Percentiles rank a stretch among this genome's conserved stretches.
These are phyloP conservation scores for Heliconius hortense DNA, from an alignment of 2,888 invertebrate species.

Conservation along the genomic window DNA sequence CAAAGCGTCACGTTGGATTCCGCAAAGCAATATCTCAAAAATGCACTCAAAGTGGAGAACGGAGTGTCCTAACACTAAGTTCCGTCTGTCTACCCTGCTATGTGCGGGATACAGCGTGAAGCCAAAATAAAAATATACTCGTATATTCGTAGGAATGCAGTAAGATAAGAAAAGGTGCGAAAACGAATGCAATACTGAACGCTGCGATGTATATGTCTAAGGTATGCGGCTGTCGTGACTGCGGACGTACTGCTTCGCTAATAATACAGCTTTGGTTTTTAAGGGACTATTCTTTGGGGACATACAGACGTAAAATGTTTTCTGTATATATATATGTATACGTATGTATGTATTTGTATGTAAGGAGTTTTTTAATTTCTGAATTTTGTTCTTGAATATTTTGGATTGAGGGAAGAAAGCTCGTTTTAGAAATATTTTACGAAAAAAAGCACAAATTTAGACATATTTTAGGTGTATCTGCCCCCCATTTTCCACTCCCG, in stretches of 20 bases:
- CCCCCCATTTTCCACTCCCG: no score
- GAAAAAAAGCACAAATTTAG: no score
- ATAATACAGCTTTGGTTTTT: conserved; percentile 36
- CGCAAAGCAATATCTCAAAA: neutral
- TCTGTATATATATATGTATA: neutral
- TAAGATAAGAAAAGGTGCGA: conserved; percentile 82
- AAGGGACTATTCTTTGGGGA: conserved; percentile 19
- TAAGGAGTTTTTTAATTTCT: no score
- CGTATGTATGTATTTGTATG: no score
- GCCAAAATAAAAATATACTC: neutral
- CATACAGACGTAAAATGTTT: conserved; percentile 3
- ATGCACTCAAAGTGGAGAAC: neutral
- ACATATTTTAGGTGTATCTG: no score
- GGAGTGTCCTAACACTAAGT: neutral
- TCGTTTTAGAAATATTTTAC: no score
- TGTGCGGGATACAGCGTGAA: neutral
- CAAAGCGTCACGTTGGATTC: no score
- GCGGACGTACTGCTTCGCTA: conserved; percentile 47
- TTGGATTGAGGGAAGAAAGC: no score
- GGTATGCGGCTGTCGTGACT: conserved; percentile 75
- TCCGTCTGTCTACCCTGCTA: neutral
- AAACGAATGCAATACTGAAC: conserved; percentile 84
- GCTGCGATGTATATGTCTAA: conserved; percentile 86
- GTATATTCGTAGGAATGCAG: conserved; percentile 82
- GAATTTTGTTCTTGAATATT: neutral